Evolutionary conservation across 2,797 vertebrate genomes (phyloP).

Genomic region (Nasua narica): DNA sequence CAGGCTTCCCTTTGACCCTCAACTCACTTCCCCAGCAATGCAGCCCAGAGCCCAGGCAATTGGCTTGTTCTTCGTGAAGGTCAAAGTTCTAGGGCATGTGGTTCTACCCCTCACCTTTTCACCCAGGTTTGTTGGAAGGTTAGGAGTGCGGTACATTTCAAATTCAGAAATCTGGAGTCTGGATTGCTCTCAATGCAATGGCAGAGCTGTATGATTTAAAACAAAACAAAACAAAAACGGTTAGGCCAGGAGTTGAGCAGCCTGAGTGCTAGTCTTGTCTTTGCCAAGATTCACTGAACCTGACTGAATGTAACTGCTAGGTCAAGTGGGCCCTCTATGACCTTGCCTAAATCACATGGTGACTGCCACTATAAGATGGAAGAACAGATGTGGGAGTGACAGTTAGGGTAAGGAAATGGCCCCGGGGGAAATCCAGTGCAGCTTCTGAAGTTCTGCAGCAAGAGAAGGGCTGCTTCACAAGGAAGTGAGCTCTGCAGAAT

Average conservation of each 20-base stretch:
- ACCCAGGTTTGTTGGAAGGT: not conserved
- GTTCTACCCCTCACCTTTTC: not conserved
- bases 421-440: fast-evolving
- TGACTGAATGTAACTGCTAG: fast-evolving
- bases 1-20: not conserved
- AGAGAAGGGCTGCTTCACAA: not conserved
- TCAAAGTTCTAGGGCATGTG: not conserved
- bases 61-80: not conserved
- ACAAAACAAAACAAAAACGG: not conserved
- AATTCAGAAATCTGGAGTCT: not conserved
- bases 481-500: not conserved
- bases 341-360: not conserved
- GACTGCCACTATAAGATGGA: not conserved
- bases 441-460: not conserved
- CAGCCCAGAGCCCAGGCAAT: not conserved
- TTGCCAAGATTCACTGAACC: not conserved
- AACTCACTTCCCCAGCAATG: not conserved
- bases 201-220: not conserved
- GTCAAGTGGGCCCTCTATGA: not conserved
- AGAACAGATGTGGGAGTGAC: not conserved
- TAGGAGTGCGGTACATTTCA: not conserved
- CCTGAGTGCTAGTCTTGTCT: not conserved
- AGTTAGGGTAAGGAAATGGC: not conserved
- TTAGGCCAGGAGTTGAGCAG: fast-evolving
- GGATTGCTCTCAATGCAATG: fast-evolving